phyloP scores from a whole-genome alignment of 2,888 invertebrate genomes.

The Flexamia atlantica region DNA sequence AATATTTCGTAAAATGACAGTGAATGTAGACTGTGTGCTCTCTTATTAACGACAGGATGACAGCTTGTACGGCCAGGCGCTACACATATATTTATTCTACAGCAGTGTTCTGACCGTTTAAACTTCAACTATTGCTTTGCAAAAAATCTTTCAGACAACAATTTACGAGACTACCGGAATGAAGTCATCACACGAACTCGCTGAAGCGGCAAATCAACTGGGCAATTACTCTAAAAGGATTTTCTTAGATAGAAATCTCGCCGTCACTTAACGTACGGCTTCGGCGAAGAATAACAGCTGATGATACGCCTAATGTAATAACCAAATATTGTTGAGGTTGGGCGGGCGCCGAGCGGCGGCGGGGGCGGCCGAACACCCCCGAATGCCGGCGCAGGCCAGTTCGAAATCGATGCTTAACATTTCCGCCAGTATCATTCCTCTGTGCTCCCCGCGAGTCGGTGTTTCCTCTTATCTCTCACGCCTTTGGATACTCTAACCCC shows the following conservation, averaged over 20 bases:
- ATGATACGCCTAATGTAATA: slow-evolving; percentile 49
- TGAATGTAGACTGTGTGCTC: too few species aligned
- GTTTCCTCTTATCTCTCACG: slow-evolving; percentile 1
- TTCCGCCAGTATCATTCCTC: slow-evolving; percentile 27
- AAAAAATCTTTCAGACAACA: background rate
- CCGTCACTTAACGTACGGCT: slow-evolving; percentile 35
- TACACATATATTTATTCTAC: too few species aligned
- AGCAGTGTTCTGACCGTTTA: too few species aligned
- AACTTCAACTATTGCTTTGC: too few species aligned
- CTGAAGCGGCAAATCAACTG: slow-evolving; percentile 27
- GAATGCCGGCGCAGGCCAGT: slow-evolving; percentile 52
- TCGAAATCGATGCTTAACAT: slow-evolving; percentile 52
- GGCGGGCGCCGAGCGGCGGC: slow-evolving; percentile 34
- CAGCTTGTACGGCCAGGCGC: too few species aligned
- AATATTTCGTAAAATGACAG: too few species aligned
- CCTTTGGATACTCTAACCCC: slow-evolving; percentile 33
- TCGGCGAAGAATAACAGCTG: slow-evolving; percentile 53
- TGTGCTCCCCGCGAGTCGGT: slow-evolving; percentile 23
- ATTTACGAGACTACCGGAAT: background rate
- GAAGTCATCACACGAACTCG: background rate
- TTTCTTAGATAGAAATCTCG: slow-evolving; percentile 36
- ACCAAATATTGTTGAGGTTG: slow-evolving; percentile 48
- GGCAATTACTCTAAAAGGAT: slow-evolving; percentile 39
- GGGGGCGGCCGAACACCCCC: slow-evolving; percentile 21
- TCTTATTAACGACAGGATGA: too few species aligned